Base-by-base conservation (phyloP, 1,140 invertebrate genomes). In the Sarcophaga bullata region DNA sequence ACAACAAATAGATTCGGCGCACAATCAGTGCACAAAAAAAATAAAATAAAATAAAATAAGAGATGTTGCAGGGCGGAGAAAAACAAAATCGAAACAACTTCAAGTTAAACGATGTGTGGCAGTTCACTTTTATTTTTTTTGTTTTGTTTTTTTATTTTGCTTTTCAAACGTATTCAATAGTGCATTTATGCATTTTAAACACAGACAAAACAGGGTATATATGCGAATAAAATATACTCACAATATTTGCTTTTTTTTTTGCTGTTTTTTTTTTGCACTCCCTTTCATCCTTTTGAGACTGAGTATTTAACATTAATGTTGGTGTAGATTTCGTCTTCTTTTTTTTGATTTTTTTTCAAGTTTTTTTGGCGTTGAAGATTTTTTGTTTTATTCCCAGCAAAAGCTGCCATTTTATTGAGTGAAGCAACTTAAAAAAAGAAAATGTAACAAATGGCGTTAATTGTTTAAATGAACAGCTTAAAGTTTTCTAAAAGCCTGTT, bases 61-160 rank as follows among this genome's bases (percentile, higher is more conserved):
- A 13, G 9, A 52, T 52, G 50, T 52, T 10, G 50, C 50, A 52
- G 13, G 13, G 13, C 50, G 50, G 9, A 10, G 8, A 10, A 52
- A 52, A 52, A 52, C 11, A 62, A 62, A 62, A 62, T 68, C n/a
- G n/a, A 17, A 68, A 68, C 62, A 68, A n/a, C 62, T 68, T 68
- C 6, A 68, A 68, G 62, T 68, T 19, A 19, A 68, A 68, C 62
- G 62, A 68, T 68, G 62, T 68, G 62, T 68, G 62, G n/a, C 17
- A 68, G 17, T 10, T 52, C 8, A 52, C 50, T 52, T 9, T 10
- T 52, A 52, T 9, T 17, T 68, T 68, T 68, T 17, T 8, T 19
- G 19, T 68, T 68, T 6, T 68, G 19, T 4, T 17, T 3, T 68
- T 68, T 58, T n/a, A 13, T 62, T 15, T 62, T 15, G 11, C 19